Conservation (phyloP, 2,797 vertebrate genomes). For the Kryptopterus vitreolus region DNA sequence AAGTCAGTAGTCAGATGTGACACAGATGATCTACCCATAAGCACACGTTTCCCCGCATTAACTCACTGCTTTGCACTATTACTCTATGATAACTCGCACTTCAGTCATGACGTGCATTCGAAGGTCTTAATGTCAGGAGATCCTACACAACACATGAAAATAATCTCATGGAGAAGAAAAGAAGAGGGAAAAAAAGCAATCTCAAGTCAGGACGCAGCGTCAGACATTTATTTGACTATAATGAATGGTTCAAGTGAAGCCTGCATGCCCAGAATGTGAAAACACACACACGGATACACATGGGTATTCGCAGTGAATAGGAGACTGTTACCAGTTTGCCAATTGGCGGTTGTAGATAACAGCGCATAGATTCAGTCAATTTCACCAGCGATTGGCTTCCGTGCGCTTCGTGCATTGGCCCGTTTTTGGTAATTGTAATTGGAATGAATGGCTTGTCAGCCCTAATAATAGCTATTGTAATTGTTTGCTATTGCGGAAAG, state of each 20-base stretch:
- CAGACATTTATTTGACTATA: slow-evolving; percentile 21
- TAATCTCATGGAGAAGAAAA: neutral
- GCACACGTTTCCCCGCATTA: neutral
- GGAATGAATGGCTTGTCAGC: slow-evolving; percentile 76
- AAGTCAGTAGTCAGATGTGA: neutral
- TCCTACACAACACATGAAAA: neutral
- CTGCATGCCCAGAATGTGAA: neutral
- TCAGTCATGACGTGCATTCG: neutral
- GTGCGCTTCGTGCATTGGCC: slow-evolving; percentile 57
- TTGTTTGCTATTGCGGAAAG: slow-evolving; percentile 55
- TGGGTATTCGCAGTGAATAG: slow-evolving; percentile 25
- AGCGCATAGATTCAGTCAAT: slow-evolving; percentile 69
- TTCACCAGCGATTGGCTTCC: slow-evolving; percentile 67
- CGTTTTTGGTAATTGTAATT: slow-evolving; percentile 68
- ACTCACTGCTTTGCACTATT: neutral
- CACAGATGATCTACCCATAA: neutral
- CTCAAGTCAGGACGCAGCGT: neutral
- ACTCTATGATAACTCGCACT: neutral
- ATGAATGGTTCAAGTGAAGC: slow-evolving; percentile 13
- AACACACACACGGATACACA: slow-evolving; percentile 17
- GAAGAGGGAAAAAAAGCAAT: neutral
- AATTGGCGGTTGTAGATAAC: slow-evolving; percentile 65
- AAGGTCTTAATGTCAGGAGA: no score
- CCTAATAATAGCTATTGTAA: slow-evolving; percentile 67
- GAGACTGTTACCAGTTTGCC: slow-evolving; percentile 54